Conservation (phyloP, 2,888 invertebrate genomes). For the Chrysolina americana region DNA sequence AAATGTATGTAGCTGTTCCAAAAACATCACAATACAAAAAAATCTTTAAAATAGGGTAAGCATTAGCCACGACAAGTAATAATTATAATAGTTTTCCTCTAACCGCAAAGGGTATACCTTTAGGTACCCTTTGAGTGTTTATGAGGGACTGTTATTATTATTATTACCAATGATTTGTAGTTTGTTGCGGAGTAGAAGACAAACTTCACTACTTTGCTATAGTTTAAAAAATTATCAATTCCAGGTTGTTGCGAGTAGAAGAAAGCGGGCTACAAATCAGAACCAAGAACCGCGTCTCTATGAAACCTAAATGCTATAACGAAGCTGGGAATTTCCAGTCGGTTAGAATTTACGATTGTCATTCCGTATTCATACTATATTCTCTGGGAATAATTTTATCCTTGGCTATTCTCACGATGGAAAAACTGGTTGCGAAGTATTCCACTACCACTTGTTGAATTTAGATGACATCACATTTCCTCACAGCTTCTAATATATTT, state of each 20-base stretch:
- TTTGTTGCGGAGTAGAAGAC: background rate
- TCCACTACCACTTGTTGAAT: background rate
- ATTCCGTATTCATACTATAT: slow-evolving; percentile 57
- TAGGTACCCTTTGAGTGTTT: too few species aligned
- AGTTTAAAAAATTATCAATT: slow-evolving; percentile 33
- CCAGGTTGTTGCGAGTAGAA: slow-evolving; percentile 55
- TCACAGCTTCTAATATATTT: background rate
- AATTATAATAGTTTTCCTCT: too few species aligned
- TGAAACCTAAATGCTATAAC: slow-evolving; percentile 58
- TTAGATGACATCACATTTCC: background rate
- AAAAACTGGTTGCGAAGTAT: slow-evolving; percentile 36
- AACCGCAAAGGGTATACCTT: background rate
- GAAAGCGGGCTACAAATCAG: slow-evolving; percentile 57
- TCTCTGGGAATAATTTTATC: slow-evolving; percentile 52
- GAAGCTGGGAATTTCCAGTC: slow-evolving; percentile 59
- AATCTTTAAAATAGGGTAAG: slow-evolving; percentile 59
- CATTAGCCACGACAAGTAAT: background rate
- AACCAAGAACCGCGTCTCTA: slow-evolving; percentile 52
- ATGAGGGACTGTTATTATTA: too few species aligned
- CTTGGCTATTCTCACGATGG: slow-evolving; percentile 47
- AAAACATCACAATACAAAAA: slow-evolving; percentile 60
- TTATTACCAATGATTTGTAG: too few species aligned
- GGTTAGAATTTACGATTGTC: slow-evolving; percentile 60
- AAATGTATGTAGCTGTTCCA: slow-evolving; percentile 53
- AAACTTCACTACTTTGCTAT: too few species aligned